A percentile compares a stretch with the other conserved stretches of the same genome.
Evolutionary conservation across 2,888 invertebrate species (phyloP).

Genomic region (Dolomedes plantarius): DNA sequence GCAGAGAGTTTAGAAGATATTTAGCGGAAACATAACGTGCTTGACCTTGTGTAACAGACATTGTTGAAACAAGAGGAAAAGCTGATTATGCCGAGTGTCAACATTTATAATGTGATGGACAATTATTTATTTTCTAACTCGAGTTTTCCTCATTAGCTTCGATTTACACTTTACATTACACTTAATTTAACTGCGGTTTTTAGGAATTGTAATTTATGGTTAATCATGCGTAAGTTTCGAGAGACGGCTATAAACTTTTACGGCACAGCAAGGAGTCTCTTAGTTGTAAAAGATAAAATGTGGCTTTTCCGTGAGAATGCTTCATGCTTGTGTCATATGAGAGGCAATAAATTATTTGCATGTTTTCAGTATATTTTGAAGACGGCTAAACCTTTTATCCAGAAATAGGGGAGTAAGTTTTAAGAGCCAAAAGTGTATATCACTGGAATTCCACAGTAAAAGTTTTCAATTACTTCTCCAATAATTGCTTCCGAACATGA

Average conservation of each 20-base stretch:
- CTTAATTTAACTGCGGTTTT: slow-evolving; percentile 6
- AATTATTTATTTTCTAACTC: slow-evolving; percentile 37
- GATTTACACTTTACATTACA: background rate
- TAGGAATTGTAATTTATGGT: slow-evolving; percentile 33
- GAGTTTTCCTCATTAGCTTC: slow-evolving; percentile 37
- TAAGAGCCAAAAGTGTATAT: no score
- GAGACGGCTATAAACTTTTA: slow-evolving; percentile 50
- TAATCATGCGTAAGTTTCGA: slow-evolving; percentile 35
- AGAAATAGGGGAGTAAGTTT: no score
- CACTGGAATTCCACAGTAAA: no score
- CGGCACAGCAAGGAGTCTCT: slow-evolving; percentile 25
- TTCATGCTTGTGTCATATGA: no score
- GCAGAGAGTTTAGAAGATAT: background rate
- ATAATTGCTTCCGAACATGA: no score
- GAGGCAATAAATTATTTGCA: no score
- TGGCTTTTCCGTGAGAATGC: no score
- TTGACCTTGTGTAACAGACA: slow-evolving; percentile 37
- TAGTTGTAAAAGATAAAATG: slow-evolving; percentile 42
- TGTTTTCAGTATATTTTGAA: no score
- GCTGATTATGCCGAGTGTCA: slow-evolving; percentile 35
- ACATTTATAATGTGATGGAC: slow-evolving; percentile 47
- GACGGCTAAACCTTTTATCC: no score
- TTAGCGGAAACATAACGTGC: background rate
- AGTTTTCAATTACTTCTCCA: no score
- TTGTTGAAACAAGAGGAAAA: slow-evolving; percentile 58